Conservation (phyloP, 2,113 vertebrate species). For the Pomatorhinus ruficollis region DNA sequence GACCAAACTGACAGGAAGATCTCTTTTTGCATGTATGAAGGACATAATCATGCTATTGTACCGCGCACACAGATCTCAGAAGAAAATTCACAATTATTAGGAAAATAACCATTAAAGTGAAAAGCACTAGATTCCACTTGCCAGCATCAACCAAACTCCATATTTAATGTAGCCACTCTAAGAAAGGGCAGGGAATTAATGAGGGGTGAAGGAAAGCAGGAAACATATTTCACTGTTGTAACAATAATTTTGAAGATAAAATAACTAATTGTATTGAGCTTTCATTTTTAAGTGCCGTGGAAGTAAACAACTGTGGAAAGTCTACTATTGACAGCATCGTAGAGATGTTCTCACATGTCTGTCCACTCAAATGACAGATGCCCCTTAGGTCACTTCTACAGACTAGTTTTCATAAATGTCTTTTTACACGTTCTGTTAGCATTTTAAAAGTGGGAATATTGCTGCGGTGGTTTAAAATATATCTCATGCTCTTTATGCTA, state of each 20-base stretch:
- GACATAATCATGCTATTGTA: rapidly evolving
- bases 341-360: not conserved
- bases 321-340: not conserved
- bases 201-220: not conserved
- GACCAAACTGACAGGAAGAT: not conserved
- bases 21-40: not conserved
- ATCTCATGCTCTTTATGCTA: not conserved
- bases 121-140: not conserved
- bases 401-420: not conserved
- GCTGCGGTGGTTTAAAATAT: not conserved
- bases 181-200: not conserved
- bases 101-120: not conserved
- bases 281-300: not conserved
- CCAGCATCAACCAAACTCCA: not conserved
- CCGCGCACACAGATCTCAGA: not conserved
- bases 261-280: not conserved
- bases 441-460: not conserved
- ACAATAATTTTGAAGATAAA: not conserved
- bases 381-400: not conserved
- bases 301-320: not conserved
- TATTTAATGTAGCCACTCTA: not conserved
- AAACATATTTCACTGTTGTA: not conserved
- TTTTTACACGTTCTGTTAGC: not conserved
- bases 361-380: not conserved
- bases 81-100: not conserved